Conservation (phyloP, 2,888 invertebrate genomes). For the Hypercompe scribonia region DNA sequence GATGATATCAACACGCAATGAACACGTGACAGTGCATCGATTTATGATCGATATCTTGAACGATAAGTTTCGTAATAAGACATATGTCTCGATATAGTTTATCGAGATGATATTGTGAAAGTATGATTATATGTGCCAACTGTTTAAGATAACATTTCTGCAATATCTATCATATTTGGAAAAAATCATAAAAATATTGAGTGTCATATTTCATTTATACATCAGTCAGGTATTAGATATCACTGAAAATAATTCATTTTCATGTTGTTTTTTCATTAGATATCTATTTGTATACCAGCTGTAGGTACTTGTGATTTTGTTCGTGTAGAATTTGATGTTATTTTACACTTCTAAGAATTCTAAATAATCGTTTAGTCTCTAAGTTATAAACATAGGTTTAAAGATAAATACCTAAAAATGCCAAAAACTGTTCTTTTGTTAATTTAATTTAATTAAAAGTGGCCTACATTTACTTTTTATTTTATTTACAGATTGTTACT, state of each 20-base stretch:
- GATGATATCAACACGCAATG: background rate
- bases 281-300: background rate
- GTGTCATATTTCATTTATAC: background rate
- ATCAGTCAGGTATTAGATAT: background rate
- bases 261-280: background rate
- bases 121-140: slow-evolving; percentile 29
- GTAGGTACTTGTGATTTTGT: background rate
- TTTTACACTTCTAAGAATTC: background rate
- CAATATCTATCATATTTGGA: slow-evolving; percentile 14
- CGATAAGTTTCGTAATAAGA: slow-evolving; percentile 40
- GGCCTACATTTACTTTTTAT: background rate
- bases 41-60: slow-evolving; percentile 23
- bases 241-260: background rate
- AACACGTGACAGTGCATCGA: slow-evolving; percentile 36
- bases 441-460: background rate
- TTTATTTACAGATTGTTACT: background rate
- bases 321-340: background rate
- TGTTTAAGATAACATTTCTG: slow-evolving; percentile 35
- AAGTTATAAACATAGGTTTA: background rate
- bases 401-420: too few species aligned
- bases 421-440: background rate
- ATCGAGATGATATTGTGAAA: slow-evolving; percentile 51
- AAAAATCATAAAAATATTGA: background rate
- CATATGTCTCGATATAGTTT: slow-evolving; percentile 31
- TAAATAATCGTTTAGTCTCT: background rate